These are phyloP conservation scores for Apodemia zela DNA, from an alignment of 2,888 invertebrate genomes.

Conservation along the genomic window DNA sequence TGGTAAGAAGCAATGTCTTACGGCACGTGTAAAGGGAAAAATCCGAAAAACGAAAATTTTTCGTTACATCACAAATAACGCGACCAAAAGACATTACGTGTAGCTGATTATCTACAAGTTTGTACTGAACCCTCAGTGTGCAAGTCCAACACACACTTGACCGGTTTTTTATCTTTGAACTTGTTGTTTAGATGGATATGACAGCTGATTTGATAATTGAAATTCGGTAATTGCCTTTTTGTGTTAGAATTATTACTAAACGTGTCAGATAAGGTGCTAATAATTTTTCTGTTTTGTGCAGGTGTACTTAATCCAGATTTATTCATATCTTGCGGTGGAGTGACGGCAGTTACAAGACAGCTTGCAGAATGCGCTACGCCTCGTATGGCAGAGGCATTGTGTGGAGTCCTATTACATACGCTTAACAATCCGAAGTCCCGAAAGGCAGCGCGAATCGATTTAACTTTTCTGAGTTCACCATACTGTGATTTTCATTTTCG, in stretches of 20 bases:
- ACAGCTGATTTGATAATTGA: neutral
- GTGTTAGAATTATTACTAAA: no score
- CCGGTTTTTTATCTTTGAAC: no score
- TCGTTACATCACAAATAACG: no score
- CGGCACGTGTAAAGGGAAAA: no score
- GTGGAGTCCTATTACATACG: slow-evolving; percentile 91
- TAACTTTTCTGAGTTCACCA: slow-evolving; percentile 92
- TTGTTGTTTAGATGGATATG: no score
- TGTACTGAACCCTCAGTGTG: no score
- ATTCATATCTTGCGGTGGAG: slow-evolving; percentile 90
- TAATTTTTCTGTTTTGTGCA: slow-evolving; percentile 37
- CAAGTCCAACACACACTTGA: no score
- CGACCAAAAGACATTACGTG: no score
- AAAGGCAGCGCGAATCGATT: slow-evolving; percentile 86
- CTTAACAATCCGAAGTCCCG: slow-evolving; percentile 92
- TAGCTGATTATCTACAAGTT: no score
- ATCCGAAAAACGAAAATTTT: no score
- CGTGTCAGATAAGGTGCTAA: no score
- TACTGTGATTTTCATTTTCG: slow-evolving; percentile 95
- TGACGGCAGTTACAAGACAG: slow-evolving; percentile 90
- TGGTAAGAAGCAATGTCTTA: no score
- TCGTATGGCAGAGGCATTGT: slow-evolving; percentile 93
- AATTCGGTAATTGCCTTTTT: neutral
- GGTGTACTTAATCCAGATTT: slow-evolving; percentile 91
- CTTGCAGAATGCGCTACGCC: slow-evolving; percentile 92